These are phyloP conservation scores for Rhopalosiphum nymphaeae DNA, from an alignment of 2,888 invertebrate species.

Conservation along the genomic window DNA sequence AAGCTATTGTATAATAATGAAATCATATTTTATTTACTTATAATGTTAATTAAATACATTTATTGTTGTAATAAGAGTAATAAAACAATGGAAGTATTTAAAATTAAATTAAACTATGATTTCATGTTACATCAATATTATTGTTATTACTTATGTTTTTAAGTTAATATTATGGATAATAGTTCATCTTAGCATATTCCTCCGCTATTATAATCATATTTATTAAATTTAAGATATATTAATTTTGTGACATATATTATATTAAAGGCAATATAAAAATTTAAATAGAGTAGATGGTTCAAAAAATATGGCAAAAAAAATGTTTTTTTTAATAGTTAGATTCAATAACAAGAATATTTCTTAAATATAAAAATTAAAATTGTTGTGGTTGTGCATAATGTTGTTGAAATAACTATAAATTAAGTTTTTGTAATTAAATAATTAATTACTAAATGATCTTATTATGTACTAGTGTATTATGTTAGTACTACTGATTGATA, in stretches of 20 bases:
- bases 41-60: not conserved
- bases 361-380: not conserved
- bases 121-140: conserved; percentile 5
- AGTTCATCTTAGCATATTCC: not conserved
- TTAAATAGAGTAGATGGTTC: not conserved
- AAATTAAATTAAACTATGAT: not conserved
- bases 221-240: not conserved
- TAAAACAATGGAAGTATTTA: not conserved
- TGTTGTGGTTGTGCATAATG: no score
- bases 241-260: not conserved
- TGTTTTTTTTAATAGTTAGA: not conserved
- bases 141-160: conserved; percentile 11
- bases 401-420: not conserved
- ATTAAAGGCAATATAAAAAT: not conserved
- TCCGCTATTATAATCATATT: not conserved
- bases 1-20: not conserved
- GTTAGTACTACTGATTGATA: not conserved
- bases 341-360: not conserved
- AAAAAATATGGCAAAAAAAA: not conserved
- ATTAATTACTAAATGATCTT: not conserved
- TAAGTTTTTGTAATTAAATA: not conserved
- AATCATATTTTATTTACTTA: not conserved
- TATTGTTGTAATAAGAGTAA: not conserved
- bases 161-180: conserved; percentile 1
- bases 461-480: not conserved